Percentiles rank a stretch among this genome's conserved stretches.
Conservation (phyloP, 1,140 invertebrate genomes). For the Mactra quadrangularis region DNA sequence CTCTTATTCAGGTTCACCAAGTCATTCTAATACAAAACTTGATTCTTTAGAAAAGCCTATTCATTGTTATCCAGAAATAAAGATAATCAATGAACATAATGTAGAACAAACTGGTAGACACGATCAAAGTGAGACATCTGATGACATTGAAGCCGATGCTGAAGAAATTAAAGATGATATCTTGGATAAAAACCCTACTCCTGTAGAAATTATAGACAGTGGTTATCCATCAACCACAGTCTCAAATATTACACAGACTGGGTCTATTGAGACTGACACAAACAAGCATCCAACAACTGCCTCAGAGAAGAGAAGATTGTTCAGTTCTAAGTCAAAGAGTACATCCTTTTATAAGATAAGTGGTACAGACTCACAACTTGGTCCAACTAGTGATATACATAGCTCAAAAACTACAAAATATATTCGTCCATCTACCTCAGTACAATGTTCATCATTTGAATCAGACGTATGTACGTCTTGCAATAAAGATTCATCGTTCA, state of each 20-base stretch:
- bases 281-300: neutral
- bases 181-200: too few species aligned
- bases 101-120: constrained; percentile 6
- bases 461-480: neutral
- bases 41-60: too few species aligned
- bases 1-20: constrained; percentile 16
- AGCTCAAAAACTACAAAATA: neutral
- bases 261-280: neutral
- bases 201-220: constrained; percentile 31
- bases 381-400: neutral
- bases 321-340: constrained; percentile 48
- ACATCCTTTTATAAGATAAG: constrained; percentile 40
- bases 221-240: constrained; percentile 44
- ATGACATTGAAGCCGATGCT: neutral
- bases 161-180: neutral
- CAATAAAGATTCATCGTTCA: neutral
- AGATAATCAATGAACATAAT: constrained; percentile 51
- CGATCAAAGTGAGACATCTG: constrained; percentile 17
- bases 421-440: neutral
- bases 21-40: neutral
- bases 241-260: neutral
- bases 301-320: constrained; percentile 27
- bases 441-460: constrained; percentile 25
- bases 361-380: too few species aligned
- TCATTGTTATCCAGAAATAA: constrained; percentile 52